These are phyloP conservation scores for Crax fasciolata DNA, from an alignment of 2,797 vertebrate species.

Conservation along the genomic window DNA sequence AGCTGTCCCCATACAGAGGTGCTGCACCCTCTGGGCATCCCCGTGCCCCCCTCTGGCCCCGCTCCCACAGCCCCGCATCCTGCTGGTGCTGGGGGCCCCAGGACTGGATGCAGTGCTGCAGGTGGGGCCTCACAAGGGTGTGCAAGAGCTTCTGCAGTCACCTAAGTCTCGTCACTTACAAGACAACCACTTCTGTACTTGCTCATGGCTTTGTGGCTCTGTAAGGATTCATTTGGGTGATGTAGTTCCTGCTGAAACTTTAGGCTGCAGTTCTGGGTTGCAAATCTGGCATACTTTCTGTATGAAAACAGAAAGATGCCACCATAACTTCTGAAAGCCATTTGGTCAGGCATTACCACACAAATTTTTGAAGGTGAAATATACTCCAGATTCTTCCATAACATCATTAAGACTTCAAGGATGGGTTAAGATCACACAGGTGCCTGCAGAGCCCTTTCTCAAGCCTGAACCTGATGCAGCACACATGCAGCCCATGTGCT, in stretches of 20 bases:
- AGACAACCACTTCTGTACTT: not conserved
- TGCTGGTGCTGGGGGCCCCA: too few relatives aligned
- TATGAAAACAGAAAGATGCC: not conserved
- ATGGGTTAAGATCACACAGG: not conserved
- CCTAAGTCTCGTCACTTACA: not conserved
- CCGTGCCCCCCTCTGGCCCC: too few relatives aligned
- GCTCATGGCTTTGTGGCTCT: not conserved
- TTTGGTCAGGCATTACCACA: not conserved
- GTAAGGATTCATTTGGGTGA: not conserved
- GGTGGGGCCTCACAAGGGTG: too few relatives aligned
- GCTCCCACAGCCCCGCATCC: too few relatives aligned
- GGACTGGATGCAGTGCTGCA: too few relatives aligned
- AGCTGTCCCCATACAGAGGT: too few relatives aligned
- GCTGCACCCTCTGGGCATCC: too few relatives aligned
- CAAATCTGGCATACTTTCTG: not conserved
- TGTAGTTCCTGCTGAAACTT: not conserved
- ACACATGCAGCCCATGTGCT: not conserved
- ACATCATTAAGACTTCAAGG: not conserved
- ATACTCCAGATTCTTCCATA: not conserved
- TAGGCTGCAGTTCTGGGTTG: not conserved
- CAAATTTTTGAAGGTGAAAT: not conserved
- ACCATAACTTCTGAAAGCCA: not conserved
- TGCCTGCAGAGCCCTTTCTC: not conserved
- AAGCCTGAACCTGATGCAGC: not conserved
- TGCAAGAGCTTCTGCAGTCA: not conserved